Base-by-base conservation (phyloP, 1,140 invertebrate genomes). In the Drosophila ercepeae region DNA sequence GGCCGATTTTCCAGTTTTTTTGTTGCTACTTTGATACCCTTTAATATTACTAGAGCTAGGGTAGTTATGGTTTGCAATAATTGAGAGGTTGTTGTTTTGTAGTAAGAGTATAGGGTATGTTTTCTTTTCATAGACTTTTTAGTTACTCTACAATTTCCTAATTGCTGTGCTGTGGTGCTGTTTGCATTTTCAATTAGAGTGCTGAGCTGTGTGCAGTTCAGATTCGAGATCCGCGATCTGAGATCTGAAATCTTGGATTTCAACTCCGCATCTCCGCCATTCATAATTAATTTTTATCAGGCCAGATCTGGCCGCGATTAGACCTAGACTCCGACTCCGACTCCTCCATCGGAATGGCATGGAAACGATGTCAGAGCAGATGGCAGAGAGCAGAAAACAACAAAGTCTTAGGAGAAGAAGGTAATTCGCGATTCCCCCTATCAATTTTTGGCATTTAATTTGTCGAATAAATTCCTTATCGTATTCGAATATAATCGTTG, bases 231-330 rank as follows among this genome's bases (percentile, higher is more conserved):
- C 4, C 13, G 13, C 14, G 36, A 39, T 39, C 13, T 16, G 13
- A 39, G 36, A 39, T 39, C 13, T 16, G 34, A 29, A 8, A 36
- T 36, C 13, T 39, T 1, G 36, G 13, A 39, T 16, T 39, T 39
- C 36, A 39, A 39, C 36, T 42, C 39, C 16, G n/a, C n/a, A 18
- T 3, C 51, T 65, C 44, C 21, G 2, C 55, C 65, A 89, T 89
- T 88, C 82, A 88, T 88, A 88, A 89, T 88, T 88, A 89, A 61
- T 83, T 89, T 89, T 88, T 88, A 88, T 88, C 82, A 29, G 67
- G 42, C 61, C 42, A 73, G 81, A 86, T 86, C 82, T 86, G 72
- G 45, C 76, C 72, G 53, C 76, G 82, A 86, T 86, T 86, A 88
- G 55, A 32, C 50, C 41, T 34, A 52, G 51, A 69, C 34, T 36